A percentile compares a stretch with the other conserved stretches of the same genome.
These are phyloP conservation scores for Epinephelus malabaricus DNA, from an alignment of 2,797 vertebrate species.

Conservation along the genomic window DNA sequence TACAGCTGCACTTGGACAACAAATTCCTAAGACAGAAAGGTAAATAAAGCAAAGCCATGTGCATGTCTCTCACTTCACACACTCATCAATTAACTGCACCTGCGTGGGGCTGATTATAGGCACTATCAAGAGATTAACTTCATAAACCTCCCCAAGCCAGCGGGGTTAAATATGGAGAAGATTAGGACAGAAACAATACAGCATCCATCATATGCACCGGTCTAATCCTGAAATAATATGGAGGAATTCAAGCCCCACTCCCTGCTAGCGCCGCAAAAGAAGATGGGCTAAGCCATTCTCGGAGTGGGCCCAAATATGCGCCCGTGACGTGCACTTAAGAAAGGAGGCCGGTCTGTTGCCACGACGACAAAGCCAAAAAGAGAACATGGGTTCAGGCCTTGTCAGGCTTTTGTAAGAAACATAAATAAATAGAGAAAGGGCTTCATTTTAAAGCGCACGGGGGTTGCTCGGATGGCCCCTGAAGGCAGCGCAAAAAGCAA, in stretches of 20 bases:
- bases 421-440: slow-evolving; percentile 79
- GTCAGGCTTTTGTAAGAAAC: slow-evolving; percentile 75
- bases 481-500: slow-evolving; percentile 46
- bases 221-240: slow-evolving; percentile 75
- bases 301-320: slow-evolving; percentile 52
- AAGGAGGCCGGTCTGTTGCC: slow-evolving; percentile 56
- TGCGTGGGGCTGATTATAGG: slow-evolving; percentile 29
- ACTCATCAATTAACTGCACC: slow-evolving; percentile 24
- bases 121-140: slow-evolving; percentile 55
- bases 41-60: slow-evolving; percentile 2
- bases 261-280: slow-evolving; percentile 25
- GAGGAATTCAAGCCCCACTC: slow-evolving; percentile 45
- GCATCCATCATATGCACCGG: slow-evolving; percentile 44
- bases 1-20: neutral
- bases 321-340: slow-evolving; percentile 43
- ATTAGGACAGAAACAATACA: slow-evolving; percentile 65
- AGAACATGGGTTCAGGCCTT: slow-evolving; percentile 70
- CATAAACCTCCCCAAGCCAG: slow-evolving; percentile 46
- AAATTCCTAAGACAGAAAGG: neutral
- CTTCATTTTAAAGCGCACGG: slow-evolving; percentile 78
- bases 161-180: slow-evolving; percentile 62
- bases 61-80: slow-evolving; percentile 15
- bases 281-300: slow-evolving; percentile 59
- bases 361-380: slow-evolving; percentile 66
- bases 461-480: slow-evolving; percentile 59